These are phyloP conservation scores for Diplogasteroides magnus DNA, from an alignment of 1,140 invertebrate species.

Conservation along the genomic window DNA sequence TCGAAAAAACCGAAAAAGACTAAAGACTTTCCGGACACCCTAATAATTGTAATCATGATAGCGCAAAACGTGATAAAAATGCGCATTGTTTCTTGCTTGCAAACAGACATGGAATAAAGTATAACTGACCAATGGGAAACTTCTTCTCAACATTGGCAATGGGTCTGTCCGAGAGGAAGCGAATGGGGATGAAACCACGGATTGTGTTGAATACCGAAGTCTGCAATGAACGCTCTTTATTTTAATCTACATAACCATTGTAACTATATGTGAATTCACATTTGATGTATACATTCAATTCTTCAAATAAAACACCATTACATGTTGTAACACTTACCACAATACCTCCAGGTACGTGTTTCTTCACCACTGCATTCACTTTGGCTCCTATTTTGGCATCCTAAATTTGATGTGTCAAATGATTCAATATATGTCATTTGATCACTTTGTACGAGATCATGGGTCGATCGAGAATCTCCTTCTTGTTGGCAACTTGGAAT, in stretches of 20 bases:
- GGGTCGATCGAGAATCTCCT: conserved; percentile 37
- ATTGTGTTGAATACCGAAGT: conserved; percentile 31
- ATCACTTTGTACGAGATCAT: conserved; percentile 22
- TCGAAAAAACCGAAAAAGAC: too few relatives aligned
- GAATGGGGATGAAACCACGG: conserved; percentile 35
- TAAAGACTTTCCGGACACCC: too few relatives aligned
- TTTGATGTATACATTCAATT: neutral
- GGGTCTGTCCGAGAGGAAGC: conserved; percentile 35
- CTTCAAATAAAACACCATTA: conserved; percentile 3
- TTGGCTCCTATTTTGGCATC: neutral
- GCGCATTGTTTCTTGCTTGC: too few relatives aligned
- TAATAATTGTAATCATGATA: too few relatives aligned
- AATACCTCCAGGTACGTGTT: neutral
- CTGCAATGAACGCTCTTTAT: conserved; percentile 34
- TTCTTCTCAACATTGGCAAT: conserved; percentile 28
- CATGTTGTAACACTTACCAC: neutral
- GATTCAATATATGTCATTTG: neutral
- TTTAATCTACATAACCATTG: conserved; percentile 5
- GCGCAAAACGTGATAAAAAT: too few relatives aligned
- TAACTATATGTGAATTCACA: conserved; percentile 4
- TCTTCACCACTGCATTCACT: neutral
- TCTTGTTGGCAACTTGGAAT: conserved; percentile 41
- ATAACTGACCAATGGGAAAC: conserved; percentile 35
- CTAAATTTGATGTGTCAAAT: neutral
- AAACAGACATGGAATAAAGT: conserved; percentile 2